phyloP scores from a whole-genome alignment of 2,113 vertebrate genomes.

The Alligator mississippiensis region DNA sequence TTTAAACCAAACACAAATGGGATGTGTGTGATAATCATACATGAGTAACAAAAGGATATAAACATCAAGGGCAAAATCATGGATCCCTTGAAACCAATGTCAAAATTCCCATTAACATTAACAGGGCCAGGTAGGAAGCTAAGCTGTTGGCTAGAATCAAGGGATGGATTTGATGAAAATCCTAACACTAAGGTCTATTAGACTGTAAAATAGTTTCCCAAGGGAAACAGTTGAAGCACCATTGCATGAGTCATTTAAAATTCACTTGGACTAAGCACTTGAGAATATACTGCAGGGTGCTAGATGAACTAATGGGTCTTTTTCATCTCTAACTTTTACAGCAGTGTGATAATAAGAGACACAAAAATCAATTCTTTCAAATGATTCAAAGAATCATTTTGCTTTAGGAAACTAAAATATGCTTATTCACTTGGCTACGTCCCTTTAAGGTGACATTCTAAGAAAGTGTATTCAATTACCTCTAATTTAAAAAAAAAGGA shows the following conservation, averaged over 20 bases:
- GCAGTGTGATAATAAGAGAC: conserved; percentile 10
- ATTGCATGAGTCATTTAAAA: background rate
- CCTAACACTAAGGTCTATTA: background rate
- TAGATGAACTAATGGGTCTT: background rate
- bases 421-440: background rate
- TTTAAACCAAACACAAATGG: background rate
- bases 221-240: background rate
- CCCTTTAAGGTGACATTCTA: conserved; percentile 9
- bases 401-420: conserved; percentile 26
- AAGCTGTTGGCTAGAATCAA: background rate
- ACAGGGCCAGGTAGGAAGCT: background rate
- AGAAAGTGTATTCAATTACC: background rate
- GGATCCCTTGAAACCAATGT: background rate
- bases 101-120: background rate
- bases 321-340: conserved; percentile 18
- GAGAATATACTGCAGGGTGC: background rate
- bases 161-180: background rate
- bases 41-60: background rate
- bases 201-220: background rate
- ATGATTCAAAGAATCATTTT: background rate
- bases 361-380: conserved; percentile 37
- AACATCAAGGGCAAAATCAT: background rate
- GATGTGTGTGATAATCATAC: background rate
- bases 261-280: background rate
- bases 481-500: background rate